Base-by-base conservation (phyloP, 2,797 vertebrate species). In the Megaceryle alcyon region DNA sequence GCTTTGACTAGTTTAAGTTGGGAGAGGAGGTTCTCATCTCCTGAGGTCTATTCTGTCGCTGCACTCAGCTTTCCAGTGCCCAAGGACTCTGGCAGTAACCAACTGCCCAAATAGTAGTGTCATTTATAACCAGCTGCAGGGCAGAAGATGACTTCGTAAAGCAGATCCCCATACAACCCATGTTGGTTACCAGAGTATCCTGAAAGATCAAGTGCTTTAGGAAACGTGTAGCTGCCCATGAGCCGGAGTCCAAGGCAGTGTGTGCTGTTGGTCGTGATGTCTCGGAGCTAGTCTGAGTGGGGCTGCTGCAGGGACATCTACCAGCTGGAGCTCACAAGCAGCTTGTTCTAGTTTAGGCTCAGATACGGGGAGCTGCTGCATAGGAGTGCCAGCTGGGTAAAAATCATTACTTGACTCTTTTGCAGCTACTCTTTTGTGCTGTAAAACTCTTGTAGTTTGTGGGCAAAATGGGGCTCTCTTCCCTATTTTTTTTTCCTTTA, bases 261-360 rank as follows among this genome's bases (percentile, higher is more conserved):
- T 2, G 6, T 2, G 8, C 5, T 57, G 3, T 12, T 64, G 29
- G 14, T 2, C 80, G 6, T 33, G 35, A 3, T 26, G 12, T 23
- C 17, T 76, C 29, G 33, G n/a, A 57, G 26, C 3, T 7, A 9
- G 37, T 33, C 53, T 35, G 53, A 13, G 3, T 15, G n/a, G 10
- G 39, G 35, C 21, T 21, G 39, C 3, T 29, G 9, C 4, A 15
- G 46, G 26, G 51, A 10, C 22, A 10, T 57, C 78, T 41, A 15
- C 23, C 3, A 2, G 3, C 0, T 79, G 35, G 20, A 73, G 12
- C 15, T 83, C 14, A 7, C 57, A 49, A 18, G 22, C 9, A 26
- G 12, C 41, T 87, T 3, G 3, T 13, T 76, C 33, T 43, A 53
- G 22, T 13, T 19, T n/a, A 54, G 48, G 14, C 23, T 75, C 44